These are phyloP conservation scores for Melipona quadrifasciata DNA, from an alignment of 1,140 invertebrate species.

Conservation along the genomic window DNA sequence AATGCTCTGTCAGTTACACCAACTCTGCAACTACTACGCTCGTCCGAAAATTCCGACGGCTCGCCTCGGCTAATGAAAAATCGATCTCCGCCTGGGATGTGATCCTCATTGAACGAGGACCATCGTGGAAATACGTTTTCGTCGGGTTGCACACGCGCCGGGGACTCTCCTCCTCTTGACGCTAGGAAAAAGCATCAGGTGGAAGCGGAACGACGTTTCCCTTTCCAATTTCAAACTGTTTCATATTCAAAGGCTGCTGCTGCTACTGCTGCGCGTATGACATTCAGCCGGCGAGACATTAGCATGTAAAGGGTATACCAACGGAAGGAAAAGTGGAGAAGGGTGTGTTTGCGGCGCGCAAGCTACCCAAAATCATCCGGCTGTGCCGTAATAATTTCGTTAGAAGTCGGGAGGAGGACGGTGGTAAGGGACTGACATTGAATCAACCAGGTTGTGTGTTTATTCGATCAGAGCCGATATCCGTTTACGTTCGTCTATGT, in stretches of 20 bases:
- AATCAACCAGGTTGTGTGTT: not conserved
- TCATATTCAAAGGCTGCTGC: constrained; percentile 66
- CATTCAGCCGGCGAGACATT: constrained; percentile 54
- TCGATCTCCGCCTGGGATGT: not conserved
- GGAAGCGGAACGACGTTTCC: constrained; percentile 53
- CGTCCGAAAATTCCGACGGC: not conserved
- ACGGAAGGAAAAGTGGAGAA: constrained; percentile 51
- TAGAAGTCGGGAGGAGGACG: not conserved
- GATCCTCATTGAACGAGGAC: not conserved
- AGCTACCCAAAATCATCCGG: constrained; percentile 6
- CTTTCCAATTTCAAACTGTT: constrained; percentile 67
- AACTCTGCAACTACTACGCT: too few relatives aligned
- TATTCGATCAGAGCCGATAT: not conserved
- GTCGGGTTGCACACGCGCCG: not conserved
- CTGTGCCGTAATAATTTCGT: constrained; percentile 54
- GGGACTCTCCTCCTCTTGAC: not conserved
- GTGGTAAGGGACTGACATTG: not conserved
- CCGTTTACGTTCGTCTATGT: too few relatives aligned
- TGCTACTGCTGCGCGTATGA: constrained; percentile 54
- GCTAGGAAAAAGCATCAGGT: constrained; percentile 45
- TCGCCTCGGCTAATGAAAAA: not conserved
- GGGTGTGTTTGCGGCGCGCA: not conserved
- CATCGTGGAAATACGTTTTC: constrained; percentile 16
- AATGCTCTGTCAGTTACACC: too few relatives aligned
- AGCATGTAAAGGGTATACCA: constrained; percentile 67